phyloP scores from a whole-genome alignment of 2,888 invertebrate genomes.

The Agrotis puta region DNA sequence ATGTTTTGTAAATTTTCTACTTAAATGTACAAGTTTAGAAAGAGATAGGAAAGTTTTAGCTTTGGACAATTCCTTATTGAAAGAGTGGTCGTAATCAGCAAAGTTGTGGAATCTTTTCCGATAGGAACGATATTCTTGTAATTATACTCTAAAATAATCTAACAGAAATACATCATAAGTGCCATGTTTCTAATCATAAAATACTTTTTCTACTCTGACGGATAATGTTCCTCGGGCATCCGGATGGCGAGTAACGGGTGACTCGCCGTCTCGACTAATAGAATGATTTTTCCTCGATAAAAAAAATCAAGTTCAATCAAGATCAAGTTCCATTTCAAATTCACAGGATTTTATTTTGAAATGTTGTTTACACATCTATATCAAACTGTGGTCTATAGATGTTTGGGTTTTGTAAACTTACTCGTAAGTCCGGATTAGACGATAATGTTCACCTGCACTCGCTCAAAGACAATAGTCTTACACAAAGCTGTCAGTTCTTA shows the following conservation, averaged over 20 bases:
- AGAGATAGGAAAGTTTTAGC: background rate
- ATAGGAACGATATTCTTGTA: too few relatives aligned
- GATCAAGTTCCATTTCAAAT: too few relatives aligned
- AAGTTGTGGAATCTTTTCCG: too few relatives aligned
- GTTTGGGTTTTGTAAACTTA: background rate
- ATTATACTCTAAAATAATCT: too few relatives aligned
- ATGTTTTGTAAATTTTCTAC: conserved; percentile 35
- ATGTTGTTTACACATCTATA: background rate
- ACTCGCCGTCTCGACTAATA: too few relatives aligned
- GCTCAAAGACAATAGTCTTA: conserved; percentile 27
- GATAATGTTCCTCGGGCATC: too few relatives aligned
- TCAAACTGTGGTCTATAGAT: background rate
- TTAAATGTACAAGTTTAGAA: conserved; percentile 26
- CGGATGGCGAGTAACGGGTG: too few relatives aligned
- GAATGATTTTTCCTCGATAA: too few relatives aligned
- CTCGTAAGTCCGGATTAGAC: conserved; percentile 1
- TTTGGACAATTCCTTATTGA: background rate
- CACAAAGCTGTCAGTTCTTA: conserved; percentile 32
- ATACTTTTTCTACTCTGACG: background rate
- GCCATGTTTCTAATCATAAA: background rate
- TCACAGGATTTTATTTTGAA: background rate
- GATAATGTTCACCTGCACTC: conserved; percentile 16
- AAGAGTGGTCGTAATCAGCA: background rate
- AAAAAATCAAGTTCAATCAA: too few relatives aligned
- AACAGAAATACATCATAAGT: background rate